A percentile compares a stretch with the other conserved stretches of the same genome.
Evolutionary conservation across 1,140 invertebrate genomes (phyloP).

Genomic region (Tyrophagus putrescentiae): DNA sequence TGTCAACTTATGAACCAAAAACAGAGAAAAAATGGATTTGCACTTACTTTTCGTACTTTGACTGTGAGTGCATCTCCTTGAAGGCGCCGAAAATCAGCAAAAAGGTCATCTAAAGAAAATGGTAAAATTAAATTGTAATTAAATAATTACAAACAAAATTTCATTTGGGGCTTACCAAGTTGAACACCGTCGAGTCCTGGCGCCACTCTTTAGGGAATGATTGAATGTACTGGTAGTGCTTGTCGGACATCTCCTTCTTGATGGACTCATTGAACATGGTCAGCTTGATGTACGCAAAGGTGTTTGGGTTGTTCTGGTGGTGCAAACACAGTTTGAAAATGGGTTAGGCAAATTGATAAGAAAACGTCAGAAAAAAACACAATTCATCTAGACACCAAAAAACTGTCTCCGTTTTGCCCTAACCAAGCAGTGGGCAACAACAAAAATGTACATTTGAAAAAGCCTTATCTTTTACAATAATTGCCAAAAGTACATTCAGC

Average conservation of each 20-base stretch:
- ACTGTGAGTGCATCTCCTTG: not conserved
- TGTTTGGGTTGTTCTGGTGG: not conserved
- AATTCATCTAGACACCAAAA: too few species aligned
- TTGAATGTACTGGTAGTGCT: conserved; percentile 2
- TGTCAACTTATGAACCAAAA: too few species aligned
- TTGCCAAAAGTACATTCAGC: too few species aligned
- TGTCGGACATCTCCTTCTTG: not conserved
- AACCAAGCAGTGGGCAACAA: too few species aligned
- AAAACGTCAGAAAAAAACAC: not conserved
- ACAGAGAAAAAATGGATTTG: not conserved
- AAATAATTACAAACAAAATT: not conserved
- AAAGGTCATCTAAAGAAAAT: conserved; percentile 1
- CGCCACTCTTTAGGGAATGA: conserved; percentile 1
- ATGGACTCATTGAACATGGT: conserved; percentile 4
- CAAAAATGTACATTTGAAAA: too few species aligned
- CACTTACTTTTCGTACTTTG: conserved; percentile 13
- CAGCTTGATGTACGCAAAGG: conserved; percentile 4
- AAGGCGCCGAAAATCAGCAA: conserved; percentile 9
- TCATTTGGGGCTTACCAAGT: not conserved
- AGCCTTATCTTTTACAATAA: too few species aligned
- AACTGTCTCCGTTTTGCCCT: too few species aligned
- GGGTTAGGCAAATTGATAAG: not conserved
- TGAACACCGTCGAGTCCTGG: conserved; percentile 3
- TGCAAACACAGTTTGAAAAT: not conserved
- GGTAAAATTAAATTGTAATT: not conserved